Base-by-base conservation (phyloP, 2,113 vertebrate genomes). In the Ginglymostoma cirratum region DNA sequence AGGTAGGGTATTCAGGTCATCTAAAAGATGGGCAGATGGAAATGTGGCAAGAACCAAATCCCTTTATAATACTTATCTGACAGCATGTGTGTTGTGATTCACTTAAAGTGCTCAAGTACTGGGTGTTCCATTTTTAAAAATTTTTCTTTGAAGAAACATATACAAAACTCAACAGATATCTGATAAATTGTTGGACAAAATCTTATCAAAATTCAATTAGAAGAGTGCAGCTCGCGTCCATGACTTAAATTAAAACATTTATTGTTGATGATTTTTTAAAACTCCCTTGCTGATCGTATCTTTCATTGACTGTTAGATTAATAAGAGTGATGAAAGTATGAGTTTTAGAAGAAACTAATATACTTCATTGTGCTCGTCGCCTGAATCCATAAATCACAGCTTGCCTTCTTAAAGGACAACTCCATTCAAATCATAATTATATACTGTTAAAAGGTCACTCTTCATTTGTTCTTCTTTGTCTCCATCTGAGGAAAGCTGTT, bases 241-340 rank as follows among this genome's bases (percentile, higher is more conserved):
- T 21, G 80, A 83, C 15, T 83, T 83, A 83, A 42, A 42, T 83
- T 83, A 83, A 45, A 83, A 42, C n/a, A 83, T 83, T 30, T 76
- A 45, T 19, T 45, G 19, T 38, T 83, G 80, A 45, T 83, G 80
- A 83, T 23, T 45, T 83, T 83, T 42, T 21, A 83, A 80, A 83
- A 38, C 80, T 83, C 19, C 80, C 80, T 7, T 42, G 80, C 80
- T 83, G 80, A 21, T 83, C 80, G 23, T 42, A 42, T 42, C 80
- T 83, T 83, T 38, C 80, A 5, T 38, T 83, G 80, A 38, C 38
- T 83, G 3, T 23, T 83, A 45, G 80, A 21, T 83, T 83, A 83
- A 83, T 83, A 83, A 83, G 38, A 83, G 76, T 80, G 80, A 83
- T 83, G 38, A 45, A 83, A 83, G 38, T 83, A 83, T 83, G 80